A percentile compares a stretch with the other conserved stretches of the same genome.
Conservation (phyloP, 2,888 invertebrate genomes). For the Ligdia adustata region DNA sequence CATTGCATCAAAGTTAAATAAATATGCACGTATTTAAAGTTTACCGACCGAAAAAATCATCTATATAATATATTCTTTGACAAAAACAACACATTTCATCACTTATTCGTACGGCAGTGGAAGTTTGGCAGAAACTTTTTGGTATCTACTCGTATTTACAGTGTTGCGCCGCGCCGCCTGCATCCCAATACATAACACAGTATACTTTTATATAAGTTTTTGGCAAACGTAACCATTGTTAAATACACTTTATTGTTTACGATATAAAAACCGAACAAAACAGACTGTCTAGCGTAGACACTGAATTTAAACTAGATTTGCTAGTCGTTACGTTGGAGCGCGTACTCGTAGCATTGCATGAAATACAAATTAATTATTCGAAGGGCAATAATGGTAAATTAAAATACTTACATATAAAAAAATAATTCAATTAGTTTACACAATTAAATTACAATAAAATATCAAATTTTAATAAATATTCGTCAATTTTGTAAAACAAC, state of each 20-base stretch:
- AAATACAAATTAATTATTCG: too few species aligned
- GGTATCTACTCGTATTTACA: slow-evolving; percentile 63
- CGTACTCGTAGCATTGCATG: too few species aligned
- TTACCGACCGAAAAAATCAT: slow-evolving; percentile 39
- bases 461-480: too few species aligned
- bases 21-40: too few species aligned
- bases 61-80: slow-evolving; percentile 29
- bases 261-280: slow-evolving; percentile 6
- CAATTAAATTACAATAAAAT: too few species aligned
- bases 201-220: slow-evolving; percentile 40
- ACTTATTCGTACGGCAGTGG: slow-evolving; percentile 61
- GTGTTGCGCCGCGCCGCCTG: slow-evolving; percentile 50
- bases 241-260: slow-evolving; percentile 41
- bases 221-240: slow-evolving; percentile 59
- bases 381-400: too few species aligned
- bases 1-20: too few species aligned
- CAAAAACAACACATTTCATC: slow-evolving; percentile 48
- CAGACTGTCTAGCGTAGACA: slow-evolving; percentile 1
- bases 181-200: slow-evolving; percentile 54
- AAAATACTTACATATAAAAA: too few species aligned
- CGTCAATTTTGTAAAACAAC: too few species aligned
- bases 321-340: too few species aligned
- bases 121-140: slow-evolving; percentile 77
- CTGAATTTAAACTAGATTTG: too few species aligned
- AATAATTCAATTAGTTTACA: too few species aligned